Conservation (phyloP, 1,140 invertebrate species). For the Theocolax elegans region DNA sequence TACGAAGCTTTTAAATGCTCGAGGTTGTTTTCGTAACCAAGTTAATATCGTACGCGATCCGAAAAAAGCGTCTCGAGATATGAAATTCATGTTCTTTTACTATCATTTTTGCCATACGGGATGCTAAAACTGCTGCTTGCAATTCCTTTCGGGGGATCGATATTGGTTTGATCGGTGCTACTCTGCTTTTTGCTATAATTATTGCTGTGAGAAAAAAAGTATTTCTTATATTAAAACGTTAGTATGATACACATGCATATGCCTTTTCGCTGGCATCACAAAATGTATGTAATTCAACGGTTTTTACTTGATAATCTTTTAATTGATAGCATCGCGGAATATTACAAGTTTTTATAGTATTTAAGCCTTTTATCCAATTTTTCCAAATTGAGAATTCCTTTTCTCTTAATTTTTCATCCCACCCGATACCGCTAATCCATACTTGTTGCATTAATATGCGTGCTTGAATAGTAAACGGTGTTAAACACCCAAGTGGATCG, state of each 20-base stretch:
- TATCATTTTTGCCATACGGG: neutral
- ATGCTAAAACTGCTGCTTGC: neutral
- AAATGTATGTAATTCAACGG: slow-evolving; percentile 46
- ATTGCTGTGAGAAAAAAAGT: neutral
- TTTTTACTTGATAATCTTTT: neutral
- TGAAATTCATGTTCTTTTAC: neutral
- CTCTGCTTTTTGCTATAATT: neutral
- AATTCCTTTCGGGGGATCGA: neutral
- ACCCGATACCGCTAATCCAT: too few relatives aligned
- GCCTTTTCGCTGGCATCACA: slow-evolving; percentile 45
- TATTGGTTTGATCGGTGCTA: neutral
- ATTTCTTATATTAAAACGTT: neutral
- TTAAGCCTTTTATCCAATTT: slow-evolving; percentile 21
- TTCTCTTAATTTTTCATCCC: neutral
- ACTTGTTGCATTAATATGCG: too few relatives aligned
- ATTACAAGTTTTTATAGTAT: neutral
- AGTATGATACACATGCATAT: slow-evolving; percentile 45
- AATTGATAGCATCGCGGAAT: neutral
- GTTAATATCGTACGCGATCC: too few relatives aligned
- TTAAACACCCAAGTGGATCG: too few relatives aligned
- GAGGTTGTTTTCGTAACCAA: too few relatives aligned
- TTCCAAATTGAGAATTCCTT: slow-evolving; percentile 4
- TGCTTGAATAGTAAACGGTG: too few relatives aligned
- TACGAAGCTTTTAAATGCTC: slow-evolving; percentile 7
- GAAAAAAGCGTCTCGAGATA: neutral